A percentile compares a stretch with the other conserved stretches of the same genome.
Evolutionary conservation across 2,888 invertebrate species (phyloP).

Genomic region (Hetaerina titia): DNA sequence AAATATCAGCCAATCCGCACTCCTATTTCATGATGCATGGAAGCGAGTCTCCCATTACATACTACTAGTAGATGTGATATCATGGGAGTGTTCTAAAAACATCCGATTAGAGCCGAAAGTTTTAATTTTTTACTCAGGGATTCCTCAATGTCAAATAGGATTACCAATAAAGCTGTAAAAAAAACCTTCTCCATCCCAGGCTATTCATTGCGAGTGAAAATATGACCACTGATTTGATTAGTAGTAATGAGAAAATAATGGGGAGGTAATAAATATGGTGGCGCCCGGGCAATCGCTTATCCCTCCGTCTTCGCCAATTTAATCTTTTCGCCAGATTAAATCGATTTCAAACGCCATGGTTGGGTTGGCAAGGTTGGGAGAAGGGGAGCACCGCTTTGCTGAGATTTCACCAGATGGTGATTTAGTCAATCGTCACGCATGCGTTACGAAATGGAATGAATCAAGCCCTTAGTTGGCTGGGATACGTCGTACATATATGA

Average conservation of each 20-base stretch:
- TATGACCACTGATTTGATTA: conserved; percentile 58
- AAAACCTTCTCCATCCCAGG: background rate
- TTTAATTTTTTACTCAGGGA: background rate
- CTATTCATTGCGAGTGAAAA: conserved; percentile 49
- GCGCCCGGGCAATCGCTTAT: conserved; percentile 46
- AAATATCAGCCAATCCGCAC: background rate
- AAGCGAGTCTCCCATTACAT: background rate
- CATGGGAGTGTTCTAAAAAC: background rate
- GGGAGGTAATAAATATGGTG: conserved; percentile 58
- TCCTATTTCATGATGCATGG: conserved; percentile 17
- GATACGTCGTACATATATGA: background rate
- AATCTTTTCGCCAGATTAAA: conserved; percentile 63
- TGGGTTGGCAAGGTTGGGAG: background rate
- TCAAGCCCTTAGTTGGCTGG: background rate
- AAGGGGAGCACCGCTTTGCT: background rate
- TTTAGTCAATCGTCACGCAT: conserved; percentile 54
- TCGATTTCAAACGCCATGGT: conserved; percentile 59
- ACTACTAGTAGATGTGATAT: background rate
- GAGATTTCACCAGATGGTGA: conserved; percentile 52
- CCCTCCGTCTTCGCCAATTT: conserved; percentile 58
- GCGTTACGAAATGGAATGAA: conserved; percentile 57
- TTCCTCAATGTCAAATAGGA: background rate
- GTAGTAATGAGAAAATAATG: conserved; percentile 63
- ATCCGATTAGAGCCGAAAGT: background rate
- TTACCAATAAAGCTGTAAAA: background rate